Evolutionary conservation across 2,888 invertebrate species (phyloP).

Genomic region (Augiades crinisus): DNA sequence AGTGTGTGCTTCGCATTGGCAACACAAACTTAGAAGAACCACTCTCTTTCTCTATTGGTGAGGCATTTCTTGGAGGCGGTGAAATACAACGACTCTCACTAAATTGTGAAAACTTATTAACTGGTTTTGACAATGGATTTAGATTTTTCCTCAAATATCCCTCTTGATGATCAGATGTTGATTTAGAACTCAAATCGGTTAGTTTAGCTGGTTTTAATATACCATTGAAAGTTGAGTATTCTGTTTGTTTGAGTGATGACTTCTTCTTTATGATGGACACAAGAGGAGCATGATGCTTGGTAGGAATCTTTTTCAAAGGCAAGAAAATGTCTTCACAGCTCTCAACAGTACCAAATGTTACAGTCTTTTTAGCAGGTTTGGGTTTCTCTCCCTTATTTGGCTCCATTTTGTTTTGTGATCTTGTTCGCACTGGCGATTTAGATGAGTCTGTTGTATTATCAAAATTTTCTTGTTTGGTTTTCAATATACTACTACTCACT

Average conservation of each 20-base stretch:
- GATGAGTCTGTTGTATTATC: slow-evolving; percentile 51
- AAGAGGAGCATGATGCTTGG: slow-evolving; percentile 82
- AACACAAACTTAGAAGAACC: slow-evolving; percentile 84
- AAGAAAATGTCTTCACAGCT: slow-evolving; percentile 83
- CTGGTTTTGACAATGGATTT: slow-evolving; percentile 71
- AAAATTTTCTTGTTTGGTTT: slow-evolving; percentile 45
- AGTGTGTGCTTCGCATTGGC: slow-evolving; percentile 91
- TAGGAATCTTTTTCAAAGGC: slow-evolving; percentile 78
- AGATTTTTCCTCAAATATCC: slow-evolving; percentile 71
- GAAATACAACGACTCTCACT: slow-evolving; percentile 71
- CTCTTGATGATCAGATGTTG: slow-evolving; percentile 74
- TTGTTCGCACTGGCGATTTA: slow-evolving; percentile 70
- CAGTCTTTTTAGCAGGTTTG: slow-evolving; percentile 82
- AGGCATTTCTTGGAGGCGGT: slow-evolving; percentile 66
- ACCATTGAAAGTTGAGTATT: slow-evolving; percentile 80
- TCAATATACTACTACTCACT: slow-evolving; percentile 45
- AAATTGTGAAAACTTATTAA: slow-evolving; percentile 73
- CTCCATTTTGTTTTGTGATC: slow-evolving; percentile 79
- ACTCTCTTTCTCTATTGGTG: slow-evolving; percentile 63
- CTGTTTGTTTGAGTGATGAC: slow-evolving; percentile 78
- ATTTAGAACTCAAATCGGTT: slow-evolving; percentile 82
- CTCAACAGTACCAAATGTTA: slow-evolving; percentile 84
- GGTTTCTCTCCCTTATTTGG: slow-evolving; percentile 64
- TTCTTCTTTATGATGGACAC: slow-evolving; percentile 84
- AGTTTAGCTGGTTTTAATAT: slow-evolving; percentile 83